phyloP scores from a whole-genome alignment of 1,140 invertebrate genomes.

The Tetranychus cinnabarinus region DNA sequence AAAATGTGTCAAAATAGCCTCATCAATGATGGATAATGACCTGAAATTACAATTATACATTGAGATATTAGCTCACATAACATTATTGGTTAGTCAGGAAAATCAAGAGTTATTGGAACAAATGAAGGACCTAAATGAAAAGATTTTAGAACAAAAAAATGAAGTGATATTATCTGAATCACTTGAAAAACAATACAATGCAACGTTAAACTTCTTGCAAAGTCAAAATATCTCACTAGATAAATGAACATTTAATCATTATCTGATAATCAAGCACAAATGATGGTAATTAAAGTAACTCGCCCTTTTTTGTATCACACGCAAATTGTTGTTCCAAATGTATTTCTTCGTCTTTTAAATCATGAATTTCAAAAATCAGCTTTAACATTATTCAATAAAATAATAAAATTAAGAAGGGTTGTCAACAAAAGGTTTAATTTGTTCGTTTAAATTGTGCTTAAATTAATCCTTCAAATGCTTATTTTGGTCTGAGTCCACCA shows the following conservation, averaged over 20 bases:
- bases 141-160: slow-evolving; percentile 5
- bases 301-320: no score
- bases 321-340: no score
- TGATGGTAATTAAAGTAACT: no score
- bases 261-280: no score
- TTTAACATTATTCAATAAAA: no score
- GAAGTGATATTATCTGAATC: slow-evolving; percentile 1
- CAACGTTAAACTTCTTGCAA: not conserved
- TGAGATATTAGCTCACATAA: slow-evolving; percentile 10
- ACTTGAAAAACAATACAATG: slow-evolving; percentile 1
- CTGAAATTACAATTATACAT: slow-evolving; percentile 9
- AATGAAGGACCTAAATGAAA: not conserved
- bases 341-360: no score
- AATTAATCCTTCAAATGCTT: not conserved
- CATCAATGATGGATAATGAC: slow-evolving; percentile 4
- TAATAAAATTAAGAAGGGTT: no score
- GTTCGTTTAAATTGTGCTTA: no score
- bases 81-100: not conserved
- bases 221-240: not conserved
- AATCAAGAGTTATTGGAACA: slow-evolving; percentile 1
- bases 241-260: no score
- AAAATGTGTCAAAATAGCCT: slow-evolving; percentile 7
- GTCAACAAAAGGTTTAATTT: no score
- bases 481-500: not conserved
- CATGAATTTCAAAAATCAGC: no score